These are phyloP conservation scores for Pomacea canaliculata DNA, from an alignment of 2,888 invertebrate genomes.

Conservation along the genomic window DNA sequence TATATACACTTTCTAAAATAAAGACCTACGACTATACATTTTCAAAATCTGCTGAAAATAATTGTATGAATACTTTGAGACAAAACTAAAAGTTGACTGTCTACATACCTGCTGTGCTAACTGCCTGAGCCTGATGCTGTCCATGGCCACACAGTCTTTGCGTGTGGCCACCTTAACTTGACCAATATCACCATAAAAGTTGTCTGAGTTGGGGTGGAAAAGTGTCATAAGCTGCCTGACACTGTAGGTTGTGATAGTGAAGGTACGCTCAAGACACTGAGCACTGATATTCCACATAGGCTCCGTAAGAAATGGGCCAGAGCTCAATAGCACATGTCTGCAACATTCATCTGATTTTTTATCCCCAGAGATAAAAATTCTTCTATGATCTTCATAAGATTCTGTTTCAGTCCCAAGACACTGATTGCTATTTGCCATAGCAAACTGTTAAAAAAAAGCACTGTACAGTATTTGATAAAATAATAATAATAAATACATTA, in stretches of 20 bases:
- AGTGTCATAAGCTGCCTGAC: constrained; percentile 89
- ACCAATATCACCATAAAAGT: constrained; percentile 88
- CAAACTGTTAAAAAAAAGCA: background rate
- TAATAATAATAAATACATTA: no score
- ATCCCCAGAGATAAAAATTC: no score
- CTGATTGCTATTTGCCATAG: background rate
- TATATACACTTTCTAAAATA: no score
- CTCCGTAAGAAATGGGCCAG: constrained; percentile 80
- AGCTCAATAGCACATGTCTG: constrained; percentile 78
- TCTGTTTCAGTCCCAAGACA: background rate
- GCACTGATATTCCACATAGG: constrained; percentile 90
- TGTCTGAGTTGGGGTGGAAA: constrained; percentile 91
- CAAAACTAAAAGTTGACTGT: background rate
- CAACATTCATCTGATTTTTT: constrained; percentile 13
- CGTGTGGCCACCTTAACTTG: constrained; percentile 94
- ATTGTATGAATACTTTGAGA: no score
- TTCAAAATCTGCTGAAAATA: no score
- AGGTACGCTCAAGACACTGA: constrained; percentile 84
- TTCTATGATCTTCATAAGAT: background rate
- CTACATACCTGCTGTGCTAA: constrained; percentile 88
- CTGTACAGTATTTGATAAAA: no score
- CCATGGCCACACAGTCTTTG: constrained; percentile 86
- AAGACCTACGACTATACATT: no score
- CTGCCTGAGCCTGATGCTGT: constrained; percentile 86
- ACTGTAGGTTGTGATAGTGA: constrained; percentile 84